Percentiles rank a stretch among this genome's conserved stretches.
Conservation (phyloP, 2,888 invertebrate genomes). For the Iphiclides podalirius region DNA sequence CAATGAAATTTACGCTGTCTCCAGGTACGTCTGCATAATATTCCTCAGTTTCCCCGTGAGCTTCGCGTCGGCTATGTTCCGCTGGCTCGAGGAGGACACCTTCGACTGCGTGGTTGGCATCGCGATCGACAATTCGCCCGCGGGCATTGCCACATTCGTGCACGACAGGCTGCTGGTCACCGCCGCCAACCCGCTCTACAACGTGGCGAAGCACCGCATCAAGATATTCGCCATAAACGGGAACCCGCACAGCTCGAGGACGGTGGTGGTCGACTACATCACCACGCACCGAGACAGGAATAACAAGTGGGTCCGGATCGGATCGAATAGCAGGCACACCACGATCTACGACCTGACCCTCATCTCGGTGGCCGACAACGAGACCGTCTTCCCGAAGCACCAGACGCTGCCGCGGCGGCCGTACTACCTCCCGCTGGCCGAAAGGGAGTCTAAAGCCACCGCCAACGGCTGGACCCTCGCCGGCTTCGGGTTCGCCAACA, state of each 20-base stretch:
- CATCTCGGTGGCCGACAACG: slow-evolving; percentile 12
- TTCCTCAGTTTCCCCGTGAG: slow-evolving; percentile 5
- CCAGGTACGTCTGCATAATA: slow-evolving; percentile 7
- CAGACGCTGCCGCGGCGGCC: slow-evolving; percentile 4
- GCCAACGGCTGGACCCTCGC: slow-evolving; percentile 22
- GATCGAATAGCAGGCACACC: slow-evolving; percentile 21
- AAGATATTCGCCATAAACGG: slow-evolving; percentile 14
- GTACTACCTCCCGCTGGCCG: slow-evolving; percentile 5
- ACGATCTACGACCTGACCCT: slow-evolving; percentile 24
- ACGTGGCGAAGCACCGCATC: slow-evolving; percentile 9
- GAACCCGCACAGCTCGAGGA: slow-evolving; percentile 1
- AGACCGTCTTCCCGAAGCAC: slow-evolving; percentile 6
- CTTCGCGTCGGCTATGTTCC: slow-evolving; percentile 8
- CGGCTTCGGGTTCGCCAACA: slow-evolving; percentile 25
- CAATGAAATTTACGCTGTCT: too few species aligned
- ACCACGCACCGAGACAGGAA: slow-evolving; percentile 17
- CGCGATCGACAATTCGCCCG: slow-evolving; percentile 11
- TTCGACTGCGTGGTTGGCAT: slow-evolving; percentile 26
- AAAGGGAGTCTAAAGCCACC: background rate
- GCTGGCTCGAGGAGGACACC: slow-evolving; percentile 19
- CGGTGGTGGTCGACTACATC: slow-evolving; percentile 4
- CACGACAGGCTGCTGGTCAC: slow-evolving; percentile 18
- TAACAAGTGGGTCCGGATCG: slow-evolving; percentile 22
- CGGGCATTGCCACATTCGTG: slow-evolving; percentile 19
- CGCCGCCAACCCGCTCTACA: slow-evolving; percentile 24